Evolutionary conservation across 2,888 invertebrate species (phyloP).

Genomic region (Lithophane leautieri): DNA sequence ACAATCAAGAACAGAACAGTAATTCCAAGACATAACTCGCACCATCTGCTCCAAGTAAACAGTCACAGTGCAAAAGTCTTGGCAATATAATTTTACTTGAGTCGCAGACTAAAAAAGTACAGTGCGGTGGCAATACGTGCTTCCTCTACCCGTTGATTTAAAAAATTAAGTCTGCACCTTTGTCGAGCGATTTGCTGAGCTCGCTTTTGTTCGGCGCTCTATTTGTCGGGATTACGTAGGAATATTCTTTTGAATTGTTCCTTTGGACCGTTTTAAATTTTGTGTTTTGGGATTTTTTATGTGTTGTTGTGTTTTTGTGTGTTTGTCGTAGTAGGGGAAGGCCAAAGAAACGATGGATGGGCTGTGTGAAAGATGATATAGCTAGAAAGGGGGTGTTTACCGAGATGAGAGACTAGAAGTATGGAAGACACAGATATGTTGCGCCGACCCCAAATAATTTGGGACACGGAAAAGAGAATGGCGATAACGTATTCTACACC

Average conservation of each 20-base stretch:
- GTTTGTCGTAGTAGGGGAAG: too few relatives aligned
- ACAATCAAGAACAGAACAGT: conserved; percentile 36
- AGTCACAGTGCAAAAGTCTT: conserved; percentile 43
- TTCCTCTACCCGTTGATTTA: conserved; percentile 59
- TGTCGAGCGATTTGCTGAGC: conserved; percentile 58
- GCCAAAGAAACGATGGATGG: too few relatives aligned
- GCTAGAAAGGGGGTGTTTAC: too few relatives aligned
- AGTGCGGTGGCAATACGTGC: conserved; percentile 57
- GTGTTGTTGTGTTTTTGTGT: too few relatives aligned
- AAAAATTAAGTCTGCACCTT: conserved; percentile 65
- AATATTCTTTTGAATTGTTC: conserved; percentile 39
- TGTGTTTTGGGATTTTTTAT: not conserved
- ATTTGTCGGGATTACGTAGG: conserved; percentile 43
- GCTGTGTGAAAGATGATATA: too few relatives aligned
- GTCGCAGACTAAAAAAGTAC: conserved; percentile 56
- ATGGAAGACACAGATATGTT: too few relatives aligned
- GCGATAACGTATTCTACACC: too few relatives aligned
- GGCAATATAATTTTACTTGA: conserved; percentile 59
- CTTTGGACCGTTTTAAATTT: conserved; percentile 10
- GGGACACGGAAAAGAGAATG: too few relatives aligned
- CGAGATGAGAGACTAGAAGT: too few relatives aligned
- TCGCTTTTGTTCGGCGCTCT: conserved; percentile 38
- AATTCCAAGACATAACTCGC: conserved; percentile 38
- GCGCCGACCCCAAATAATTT: too few relatives aligned
- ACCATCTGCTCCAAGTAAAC: conserved; percentile 54